Evolutionary conservation across 2,113 vertebrate genomes (phyloP).

Genomic region (Eudyptes chrysolophus): DNA sequence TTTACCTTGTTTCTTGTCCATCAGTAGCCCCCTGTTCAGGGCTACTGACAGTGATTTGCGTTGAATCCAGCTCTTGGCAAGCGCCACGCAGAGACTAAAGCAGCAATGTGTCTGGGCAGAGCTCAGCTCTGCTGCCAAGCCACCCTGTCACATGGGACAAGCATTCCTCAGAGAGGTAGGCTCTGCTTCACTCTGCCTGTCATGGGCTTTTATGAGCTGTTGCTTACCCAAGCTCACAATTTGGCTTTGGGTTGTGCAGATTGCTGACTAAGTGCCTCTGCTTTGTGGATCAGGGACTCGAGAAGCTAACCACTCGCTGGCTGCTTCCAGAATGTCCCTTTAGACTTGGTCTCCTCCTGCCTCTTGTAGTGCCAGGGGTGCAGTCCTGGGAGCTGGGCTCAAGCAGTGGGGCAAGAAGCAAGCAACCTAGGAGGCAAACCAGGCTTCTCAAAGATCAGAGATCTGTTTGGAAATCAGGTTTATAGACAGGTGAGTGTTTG

Average conservation of each 20-base stretch:
- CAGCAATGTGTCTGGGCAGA: not conserved
- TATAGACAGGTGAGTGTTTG: not conserved
- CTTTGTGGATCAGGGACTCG: accelerated
- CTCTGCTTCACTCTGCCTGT: not conserved
- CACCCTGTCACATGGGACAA: not conserved
- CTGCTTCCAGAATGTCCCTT: not conserved
- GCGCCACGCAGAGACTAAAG: accelerated
- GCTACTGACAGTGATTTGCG: not conserved
- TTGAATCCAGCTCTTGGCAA: not conserved
- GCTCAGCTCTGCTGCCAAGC: not conserved
- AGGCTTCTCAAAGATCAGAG: not conserved
- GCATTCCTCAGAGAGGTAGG: not conserved
- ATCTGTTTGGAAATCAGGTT: not conserved
- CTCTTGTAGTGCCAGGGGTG: not conserved
- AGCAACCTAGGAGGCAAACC: not conserved
- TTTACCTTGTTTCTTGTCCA: not conserved
- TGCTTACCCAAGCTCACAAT: not conserved
- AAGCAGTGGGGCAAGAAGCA: not conserved
- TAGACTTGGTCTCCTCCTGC: not conserved
- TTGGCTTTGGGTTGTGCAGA: not conserved
- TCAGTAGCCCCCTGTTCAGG: not conserved
- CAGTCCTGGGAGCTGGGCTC: not conserved
- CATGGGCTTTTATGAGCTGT: not conserved
- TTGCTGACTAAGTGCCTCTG: not conserved
- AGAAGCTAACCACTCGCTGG: not conserved